These are phyloP conservation scores for Aspidiotus destructor DNA, from an alignment of 2,888 invertebrate species.

Conservation along the genomic window DNA sequence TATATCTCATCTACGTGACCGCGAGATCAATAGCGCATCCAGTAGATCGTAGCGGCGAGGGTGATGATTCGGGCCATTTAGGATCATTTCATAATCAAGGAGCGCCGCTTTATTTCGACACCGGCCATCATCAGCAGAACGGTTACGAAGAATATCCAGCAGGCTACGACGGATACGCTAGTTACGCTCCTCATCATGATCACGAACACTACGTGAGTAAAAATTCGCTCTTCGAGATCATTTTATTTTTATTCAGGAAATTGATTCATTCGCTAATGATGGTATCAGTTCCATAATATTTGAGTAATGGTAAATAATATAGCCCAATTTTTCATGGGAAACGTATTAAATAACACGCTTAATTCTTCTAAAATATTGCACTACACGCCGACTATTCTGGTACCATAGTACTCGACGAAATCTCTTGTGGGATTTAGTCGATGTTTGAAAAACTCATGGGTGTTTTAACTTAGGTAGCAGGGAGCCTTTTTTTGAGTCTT, in stretches of 20 bases:
- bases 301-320: background rate
- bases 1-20: constrained; percentile 16
- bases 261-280: too few species aligned
- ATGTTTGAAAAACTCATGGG: too few species aligned
- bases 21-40: constrained; percentile 14
- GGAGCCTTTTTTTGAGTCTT: too few species aligned
- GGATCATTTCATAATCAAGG: constrained; percentile 19
- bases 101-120: constrained; percentile 24
- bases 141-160: constrained; percentile 19
- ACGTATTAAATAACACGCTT: background rate
- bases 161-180: constrained; percentile 30
- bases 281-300: background rate
- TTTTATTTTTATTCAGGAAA: background rate
- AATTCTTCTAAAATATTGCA: background rate
- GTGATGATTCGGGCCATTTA: constrained; percentile 21
- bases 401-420: too few species aligned
- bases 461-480: too few species aligned
- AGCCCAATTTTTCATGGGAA: background rate
- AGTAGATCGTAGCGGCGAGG: constrained; percentile 14
- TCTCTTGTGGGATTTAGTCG: too few species aligned
- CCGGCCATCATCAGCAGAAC: constrained; percentile 14
- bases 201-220: constrained; percentile 39
- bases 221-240: background rate
- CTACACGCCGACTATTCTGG: too few species aligned
- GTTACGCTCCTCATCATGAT: constrained; percentile 39